These are phyloP conservation scores for Hirtodrosophila alboralis DNA, from an alignment of 2,888 invertebrate genomes.

Conservation along the genomic window DNA sequence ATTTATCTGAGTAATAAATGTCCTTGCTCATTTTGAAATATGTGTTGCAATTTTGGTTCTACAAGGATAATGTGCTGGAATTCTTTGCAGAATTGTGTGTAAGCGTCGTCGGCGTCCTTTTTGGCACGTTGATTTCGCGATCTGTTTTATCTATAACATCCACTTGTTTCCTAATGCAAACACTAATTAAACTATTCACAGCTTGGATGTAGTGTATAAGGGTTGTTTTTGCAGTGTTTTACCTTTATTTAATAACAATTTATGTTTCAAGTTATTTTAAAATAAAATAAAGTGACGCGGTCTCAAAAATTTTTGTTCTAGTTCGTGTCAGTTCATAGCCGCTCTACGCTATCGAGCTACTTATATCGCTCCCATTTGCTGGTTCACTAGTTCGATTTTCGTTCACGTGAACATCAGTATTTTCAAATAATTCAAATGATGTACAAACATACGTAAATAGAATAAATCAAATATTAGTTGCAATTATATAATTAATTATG, in stretches of 20 bases:
- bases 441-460: too few relatives aligned
- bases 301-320: conserved; percentile 29
- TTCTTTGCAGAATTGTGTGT: conserved; percentile 16
- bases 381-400: not conserved
- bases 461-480: too few relatives aligned
- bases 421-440: too few relatives aligned
- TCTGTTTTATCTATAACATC: not conserved
- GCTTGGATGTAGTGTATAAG: not conserved
- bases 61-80: conserved; percentile 22
- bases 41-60: not conserved
- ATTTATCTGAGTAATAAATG: conserved; percentile 97
- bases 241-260: conserved; percentile 7
- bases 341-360: conserved; percentile 13
- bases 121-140: conserved; percentile 18
- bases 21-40: conserved; percentile 87
- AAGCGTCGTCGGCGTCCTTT: conserved; percentile 34
- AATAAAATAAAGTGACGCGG: conserved; percentile 63
- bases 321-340: conserved; percentile 17
- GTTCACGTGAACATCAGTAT: not conserved
- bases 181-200: not conserved
- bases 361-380: not conserved
- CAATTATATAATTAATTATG: too few relatives aligned
- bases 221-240: not conserved
- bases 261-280: conserved; percentile 49
- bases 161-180: not conserved